Evolutionary conservation across 2,888 invertebrate species (phyloP).

Genomic region (Fissipunctia ypsillon): DNA sequence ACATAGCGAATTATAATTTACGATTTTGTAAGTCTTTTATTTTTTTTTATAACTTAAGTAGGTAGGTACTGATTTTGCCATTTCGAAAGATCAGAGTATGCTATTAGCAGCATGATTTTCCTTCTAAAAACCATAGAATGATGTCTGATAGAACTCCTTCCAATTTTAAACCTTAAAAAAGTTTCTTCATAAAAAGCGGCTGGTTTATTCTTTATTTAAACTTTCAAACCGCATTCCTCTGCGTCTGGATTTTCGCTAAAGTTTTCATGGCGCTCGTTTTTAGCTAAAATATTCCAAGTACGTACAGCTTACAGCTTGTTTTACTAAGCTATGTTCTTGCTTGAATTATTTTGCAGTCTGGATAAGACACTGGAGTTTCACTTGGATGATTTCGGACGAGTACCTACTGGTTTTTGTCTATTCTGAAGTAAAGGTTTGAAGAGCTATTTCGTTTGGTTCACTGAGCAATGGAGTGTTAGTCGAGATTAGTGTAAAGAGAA

Average conservation of each 20-base stretch:
- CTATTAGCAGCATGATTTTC: neutral
- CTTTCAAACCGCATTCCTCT: constrained; percentile 10
- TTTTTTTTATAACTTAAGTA: neutral
- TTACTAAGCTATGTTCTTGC: constrained; percentile 6
- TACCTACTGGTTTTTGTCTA: neutral
- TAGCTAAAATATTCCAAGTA: constrained; percentile 39
- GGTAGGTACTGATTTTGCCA: no score
- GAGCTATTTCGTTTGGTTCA: neutral
- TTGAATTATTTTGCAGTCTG: constrained; percentile 10
- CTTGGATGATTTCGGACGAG: neutral
- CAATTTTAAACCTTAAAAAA: neutral
- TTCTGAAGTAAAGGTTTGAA: neutral
- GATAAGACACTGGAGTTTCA: constrained; percentile 8
- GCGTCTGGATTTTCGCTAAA: constrained; percentile 15
- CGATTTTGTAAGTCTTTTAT: neutral
- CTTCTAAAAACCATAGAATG: neutral
- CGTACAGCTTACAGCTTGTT: constrained; percentile 11
- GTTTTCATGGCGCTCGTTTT: constrained; percentile 13
- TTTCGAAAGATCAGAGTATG: neutral
- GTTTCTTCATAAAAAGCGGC: neutral
- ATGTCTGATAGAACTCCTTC: neutral
- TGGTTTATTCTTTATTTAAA: constrained; percentile 37
- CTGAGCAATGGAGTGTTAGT: neutral
- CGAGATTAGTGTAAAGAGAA: neutral
- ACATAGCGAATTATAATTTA: neutral